These are phyloP conservation scores for Drosophila repleta DNA, from an alignment of 1,140 invertebrate genomes.

Conservation along the genomic window DNA sequence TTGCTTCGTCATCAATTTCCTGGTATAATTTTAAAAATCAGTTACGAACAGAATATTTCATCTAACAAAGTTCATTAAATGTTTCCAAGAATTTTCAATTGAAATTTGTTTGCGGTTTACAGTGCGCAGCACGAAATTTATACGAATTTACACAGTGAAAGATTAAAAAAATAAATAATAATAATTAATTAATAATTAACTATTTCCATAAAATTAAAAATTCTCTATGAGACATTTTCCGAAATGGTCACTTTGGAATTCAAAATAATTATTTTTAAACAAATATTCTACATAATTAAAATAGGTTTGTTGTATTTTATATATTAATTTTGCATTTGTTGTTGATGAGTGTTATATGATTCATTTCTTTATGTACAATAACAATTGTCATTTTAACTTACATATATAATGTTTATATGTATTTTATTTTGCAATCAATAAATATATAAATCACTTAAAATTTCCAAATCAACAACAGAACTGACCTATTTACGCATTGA, in stretches of 20 bases:
- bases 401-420: constrained; percentile 19
- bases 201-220: too few species aligned
- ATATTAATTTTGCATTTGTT: too few species aligned
- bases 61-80: constrained; percentile 1
- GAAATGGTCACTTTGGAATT: too few species aligned
- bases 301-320: too few species aligned
- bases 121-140: constrained; percentile 4
- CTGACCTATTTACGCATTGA: constrained; percentile 48
- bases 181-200: too few species aligned
- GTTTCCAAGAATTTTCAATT: constrained; percentile 25
- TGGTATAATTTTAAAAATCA: not conserved
- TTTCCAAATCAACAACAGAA: constrained; percentile 19
- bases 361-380: too few species aligned
- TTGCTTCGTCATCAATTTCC: not conserved
- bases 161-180: too few species aligned
- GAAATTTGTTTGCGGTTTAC: not conserved
- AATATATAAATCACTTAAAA: constrained; percentile 32
- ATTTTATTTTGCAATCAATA: constrained; percentile 18
- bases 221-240: too few species aligned
- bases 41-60: not conserved
- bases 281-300: too few species aligned
- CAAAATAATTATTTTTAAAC: too few species aligned
- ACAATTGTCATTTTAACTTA: not conserved
- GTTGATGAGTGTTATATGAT: too few species aligned
- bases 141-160: too few species aligned